phyloP scores from a whole-genome alignment of 2,888 invertebrate genomes.

The Zaprionus obscuricornis region DNA sequence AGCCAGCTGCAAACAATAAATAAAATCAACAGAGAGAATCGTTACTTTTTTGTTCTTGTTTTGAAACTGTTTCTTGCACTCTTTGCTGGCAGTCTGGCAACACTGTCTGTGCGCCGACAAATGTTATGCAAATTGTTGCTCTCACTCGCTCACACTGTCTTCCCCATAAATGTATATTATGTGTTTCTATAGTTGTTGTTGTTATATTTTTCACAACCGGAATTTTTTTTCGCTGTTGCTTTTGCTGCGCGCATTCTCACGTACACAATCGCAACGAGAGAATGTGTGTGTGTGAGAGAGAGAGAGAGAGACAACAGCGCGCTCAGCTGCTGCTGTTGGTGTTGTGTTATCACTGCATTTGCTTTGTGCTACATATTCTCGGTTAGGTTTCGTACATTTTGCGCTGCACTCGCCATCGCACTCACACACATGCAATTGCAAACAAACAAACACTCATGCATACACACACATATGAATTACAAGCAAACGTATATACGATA shows the following conservation, averaged over 20 bases:
- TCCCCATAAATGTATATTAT: slow-evolving; percentile 1
- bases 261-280: slow-evolving; percentile 53
- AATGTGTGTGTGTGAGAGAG: slow-evolving; percentile 23
- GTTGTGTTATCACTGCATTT: slow-evolving; percentile 70
- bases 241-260: slow-evolving; percentile 67
- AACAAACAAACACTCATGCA: slow-evolving; percentile 1
- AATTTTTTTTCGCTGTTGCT: slow-evolving; percentile 70
- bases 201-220: slow-evolving; percentile 68
- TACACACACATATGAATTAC: no score
- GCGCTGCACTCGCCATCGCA: slow-evolving; percentile 35
- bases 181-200: slow-evolving; percentile 16
- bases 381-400: slow-evolving; percentile 59
- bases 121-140: slow-evolving; percentile 55
- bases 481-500: no score
- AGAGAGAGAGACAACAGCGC: neutral
- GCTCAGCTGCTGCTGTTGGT: slow-evolving; percentile 61
- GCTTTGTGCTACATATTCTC: slow-evolving; percentile 64
- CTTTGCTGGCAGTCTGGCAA: slow-evolving; percentile 38
- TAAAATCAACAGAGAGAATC: no score
- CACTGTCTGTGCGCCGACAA: slow-evolving; percentile 30
- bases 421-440: slow-evolving; percentile 4
- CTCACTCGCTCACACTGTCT: slow-evolving; percentile 32
- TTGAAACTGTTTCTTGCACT: slow-evolving; percentile 11
- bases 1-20: no score
- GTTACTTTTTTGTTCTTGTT: no score